Evolutionary conservation across 2,888 invertebrate genomes (phyloP).

Genomic region (Stenurella melanura): DNA sequence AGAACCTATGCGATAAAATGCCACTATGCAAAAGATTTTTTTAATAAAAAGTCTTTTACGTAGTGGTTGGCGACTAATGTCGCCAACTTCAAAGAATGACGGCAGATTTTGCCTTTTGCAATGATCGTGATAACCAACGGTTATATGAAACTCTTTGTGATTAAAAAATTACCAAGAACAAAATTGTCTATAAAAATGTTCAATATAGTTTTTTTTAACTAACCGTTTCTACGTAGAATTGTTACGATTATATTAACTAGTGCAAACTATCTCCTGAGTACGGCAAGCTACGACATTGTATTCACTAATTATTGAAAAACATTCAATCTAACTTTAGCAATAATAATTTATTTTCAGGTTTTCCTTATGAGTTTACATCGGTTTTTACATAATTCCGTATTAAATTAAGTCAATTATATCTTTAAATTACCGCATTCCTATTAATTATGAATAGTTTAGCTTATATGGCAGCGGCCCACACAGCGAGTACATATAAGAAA

Average conservation of each 20-base stretch:
- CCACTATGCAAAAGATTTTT: too few relatives aligned
- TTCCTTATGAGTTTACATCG: not conserved
- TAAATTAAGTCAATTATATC: slow-evolving; percentile 10
- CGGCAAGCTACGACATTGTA: not conserved
- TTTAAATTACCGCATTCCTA: slow-evolving; percentile 16
- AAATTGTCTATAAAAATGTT: too few relatives aligned
- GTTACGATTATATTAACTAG: not conserved
- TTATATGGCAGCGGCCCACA: slow-evolving; percentile 38
- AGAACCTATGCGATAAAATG: too few relatives aligned
- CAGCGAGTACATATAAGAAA: slow-evolving; percentile 15
- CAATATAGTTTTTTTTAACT: too few relatives aligned
- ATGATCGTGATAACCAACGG: too few relatives aligned
- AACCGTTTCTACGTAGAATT: too few relatives aligned
- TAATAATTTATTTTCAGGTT: not conserved
- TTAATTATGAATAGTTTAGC: slow-evolving; percentile 29
- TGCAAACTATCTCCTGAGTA: not conserved
- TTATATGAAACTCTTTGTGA: too few relatives aligned
- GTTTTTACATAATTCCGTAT: not conserved
- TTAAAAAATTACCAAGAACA: too few relatives aligned
- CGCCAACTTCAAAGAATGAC: too few relatives aligned
- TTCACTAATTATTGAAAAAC: not conserved
- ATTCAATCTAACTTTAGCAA: not conserved
- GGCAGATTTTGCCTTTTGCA: too few relatives aligned
- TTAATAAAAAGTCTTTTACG: too few relatives aligned
- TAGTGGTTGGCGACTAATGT: too few relatives aligned